Evolutionary conservation across 2,113 vertebrate genomes (phyloP), one percentile per base, ranked within the genome.

Genomic region (Lepus americanus): DNA sequence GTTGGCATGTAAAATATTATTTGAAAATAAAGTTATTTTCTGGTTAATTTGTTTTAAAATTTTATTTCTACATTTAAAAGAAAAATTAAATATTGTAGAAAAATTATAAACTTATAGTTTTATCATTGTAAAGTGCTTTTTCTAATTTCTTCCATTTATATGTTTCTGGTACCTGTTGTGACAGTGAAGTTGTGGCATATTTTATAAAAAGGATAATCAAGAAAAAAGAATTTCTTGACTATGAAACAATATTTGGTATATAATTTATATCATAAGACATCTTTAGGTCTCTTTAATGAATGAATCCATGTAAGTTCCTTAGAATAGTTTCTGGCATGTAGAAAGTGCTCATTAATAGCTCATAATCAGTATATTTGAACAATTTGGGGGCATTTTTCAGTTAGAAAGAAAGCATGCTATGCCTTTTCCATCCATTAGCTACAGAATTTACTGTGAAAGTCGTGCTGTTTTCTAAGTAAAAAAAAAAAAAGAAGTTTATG

Each of bases 21-120:
- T 96, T 97, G 53, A 98, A 97, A 96, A 88, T 95, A 97, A 97
- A 97, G 95, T 96, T 92, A 95, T 88, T 96, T 95, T 96, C n/a
- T 3, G 83, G 53, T 89, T 94, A 36, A 81, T 98, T 17, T 1
- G 90, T 97, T 97, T 94, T 97, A 95, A 97, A 95, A 96, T 77
- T 94, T 94, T 96, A 90, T 97, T 97, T 96, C 83, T 97, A 86
- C 84, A 97, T 97, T 96, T 59, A 76, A 94, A 97, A 97, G 92
- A 89, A 98, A 97, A 96, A 94, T 33, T 55, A 83, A 95, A 36
- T 89, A 79, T 92, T 80, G 61, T 76, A 81, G n/a, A 73, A 95
- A 96, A 55, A 87, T 95, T 89, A 92, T 95, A 95, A 61, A 17
- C 23, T 92, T 96, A 13, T 66, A 87, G 67, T 88, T 95, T 59